Percentiles rank a stretch among this genome's conserved stretches.
Evolutionary conservation across 92 coral and sea anemone species (phyloP).

Genomic region (Hydrozoanthus gracilis): DNA sequence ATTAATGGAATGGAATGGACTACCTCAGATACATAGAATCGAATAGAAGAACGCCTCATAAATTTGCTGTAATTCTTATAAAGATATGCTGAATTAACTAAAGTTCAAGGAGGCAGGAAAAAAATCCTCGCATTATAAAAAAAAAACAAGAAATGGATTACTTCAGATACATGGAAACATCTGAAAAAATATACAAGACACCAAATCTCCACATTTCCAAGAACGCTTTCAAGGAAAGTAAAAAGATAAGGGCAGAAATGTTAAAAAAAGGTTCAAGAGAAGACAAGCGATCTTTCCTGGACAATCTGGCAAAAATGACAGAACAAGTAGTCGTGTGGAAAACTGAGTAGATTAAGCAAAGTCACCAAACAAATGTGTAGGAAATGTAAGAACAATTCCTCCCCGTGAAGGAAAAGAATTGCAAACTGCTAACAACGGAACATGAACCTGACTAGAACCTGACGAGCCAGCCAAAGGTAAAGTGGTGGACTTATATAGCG

Average conservation of each 20-base stretch:
- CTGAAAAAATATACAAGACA: background rate
- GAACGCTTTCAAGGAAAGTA: background rate
- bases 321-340: too few relatives aligned
- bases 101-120: background rate
- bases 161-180: background rate
- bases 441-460: too few relatives aligned
- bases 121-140: background rate
- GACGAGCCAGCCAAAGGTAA: background rate
- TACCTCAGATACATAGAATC: background rate
- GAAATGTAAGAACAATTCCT: too few relatives aligned
- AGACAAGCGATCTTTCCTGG: background rate
- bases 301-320: background rate
- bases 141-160: conserved; percentile 13
- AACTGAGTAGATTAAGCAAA: too few relatives aligned
- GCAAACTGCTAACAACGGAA: background rate
- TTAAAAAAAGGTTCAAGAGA: background rate
- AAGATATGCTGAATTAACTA: too few relatives aligned
- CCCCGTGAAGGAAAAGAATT: background rate
- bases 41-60: background rate
- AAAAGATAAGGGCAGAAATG: background rate
- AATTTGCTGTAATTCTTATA: too few relatives aligned
- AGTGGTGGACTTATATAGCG: too few relatives aligned
- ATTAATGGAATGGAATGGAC: too few relatives aligned
- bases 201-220: background rate
- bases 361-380: too few relatives aligned